These are phyloP conservation scores for Noctilio leporinus DNA, from an alignment of 2,113 vertebrate genomes.

Conservation along the genomic window DNA sequence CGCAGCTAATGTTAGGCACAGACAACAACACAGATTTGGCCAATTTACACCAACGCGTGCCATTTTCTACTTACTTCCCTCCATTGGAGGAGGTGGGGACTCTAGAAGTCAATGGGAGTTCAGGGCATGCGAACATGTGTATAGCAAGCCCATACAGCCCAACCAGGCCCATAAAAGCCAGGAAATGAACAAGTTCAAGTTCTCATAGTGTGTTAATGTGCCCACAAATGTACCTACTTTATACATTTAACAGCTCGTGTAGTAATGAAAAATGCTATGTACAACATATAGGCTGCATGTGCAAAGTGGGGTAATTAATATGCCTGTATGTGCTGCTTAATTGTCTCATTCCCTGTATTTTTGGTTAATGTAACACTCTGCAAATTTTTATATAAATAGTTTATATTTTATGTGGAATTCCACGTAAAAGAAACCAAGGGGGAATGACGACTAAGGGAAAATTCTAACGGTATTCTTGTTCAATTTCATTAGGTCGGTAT, in stretches of 20 bases:
- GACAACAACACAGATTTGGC: accelerated
- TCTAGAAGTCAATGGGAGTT: conserved; percentile 55
- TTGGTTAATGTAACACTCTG: conserved; percentile 47
- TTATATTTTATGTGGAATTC: conserved; percentile 66
- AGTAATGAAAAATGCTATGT: conserved; percentile 63
- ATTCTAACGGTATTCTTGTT: conserved; percentile 41
- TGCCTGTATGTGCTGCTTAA: conserved; percentile 50
- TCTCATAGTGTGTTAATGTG: conserved; percentile 72
- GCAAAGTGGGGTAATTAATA: conserved; percentile 61
- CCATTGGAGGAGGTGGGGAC: background rate
- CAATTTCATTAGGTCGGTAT: conserved; percentile 3
- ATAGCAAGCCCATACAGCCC: conserved; percentile 47
- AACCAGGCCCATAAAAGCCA: conserved; percentile 69
- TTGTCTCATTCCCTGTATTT: conserved; percentile 58
- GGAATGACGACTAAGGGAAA: background rate
- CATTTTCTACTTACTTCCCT: background rate
- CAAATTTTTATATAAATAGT: conserved; percentile 66
- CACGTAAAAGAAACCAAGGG: conserved; percentile 40
- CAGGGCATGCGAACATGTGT: conserved; percentile 1
- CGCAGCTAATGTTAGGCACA: background rate
- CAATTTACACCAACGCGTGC: background rate
- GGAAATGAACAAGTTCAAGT: conserved; percentile 74
- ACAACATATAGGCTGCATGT: conserved; percentile 41
- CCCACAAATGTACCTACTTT: conserved; percentile 72
- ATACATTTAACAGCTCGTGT: conserved; percentile 68